Conservation (phyloP, 2,888 invertebrate genomes). For the Liopterus haemorrhoidalis region DNA sequence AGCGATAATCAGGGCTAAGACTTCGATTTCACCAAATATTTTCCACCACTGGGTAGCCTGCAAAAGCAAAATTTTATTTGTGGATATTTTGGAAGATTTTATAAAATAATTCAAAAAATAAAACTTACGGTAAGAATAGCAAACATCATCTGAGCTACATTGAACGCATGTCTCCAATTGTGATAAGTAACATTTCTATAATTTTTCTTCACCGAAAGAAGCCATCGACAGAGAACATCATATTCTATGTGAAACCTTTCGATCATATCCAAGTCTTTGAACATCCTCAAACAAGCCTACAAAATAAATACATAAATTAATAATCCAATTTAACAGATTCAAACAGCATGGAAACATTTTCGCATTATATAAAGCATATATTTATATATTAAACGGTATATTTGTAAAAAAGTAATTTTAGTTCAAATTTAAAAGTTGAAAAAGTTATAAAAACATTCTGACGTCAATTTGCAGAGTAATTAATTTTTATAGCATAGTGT, state of each 20-base stretch:
- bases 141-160: constrained; percentile 97
- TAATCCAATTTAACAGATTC: too few relatives aligned
- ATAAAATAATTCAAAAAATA: constrained; percentile 2
- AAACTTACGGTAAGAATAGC: constrained; percentile 77
- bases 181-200: constrained; percentile 92
- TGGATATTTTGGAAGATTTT: neutral
- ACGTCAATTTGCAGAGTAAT: neutral
- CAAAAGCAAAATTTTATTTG: constrained; percentile 24
- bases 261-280: constrained; percentile 86
- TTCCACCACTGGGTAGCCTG: constrained; percentile 92
- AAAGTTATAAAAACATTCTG: neutral
- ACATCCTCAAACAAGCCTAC: constrained; percentile 87
- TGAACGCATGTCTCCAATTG: constrained; percentile 95
- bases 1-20: constrained; percentile 84
- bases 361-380: too few relatives aligned
- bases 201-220: constrained; percentile 89
- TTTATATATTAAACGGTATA: constrained; percentile 3
- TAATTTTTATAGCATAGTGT: too few relatives aligned
- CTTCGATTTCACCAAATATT: constrained; percentile 85
- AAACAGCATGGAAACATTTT: constrained; percentile 8
- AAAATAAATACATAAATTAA: constrained; percentile 32
- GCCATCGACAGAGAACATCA: constrained; percentile 83
- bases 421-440: neutral
- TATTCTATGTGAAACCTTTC: constrained; percentile 91
- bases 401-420: constrained; percentile 5